Base-by-base conservation (phyloP, 1,140 invertebrate species). In the Amphibalanus amphitrite region DNA sequence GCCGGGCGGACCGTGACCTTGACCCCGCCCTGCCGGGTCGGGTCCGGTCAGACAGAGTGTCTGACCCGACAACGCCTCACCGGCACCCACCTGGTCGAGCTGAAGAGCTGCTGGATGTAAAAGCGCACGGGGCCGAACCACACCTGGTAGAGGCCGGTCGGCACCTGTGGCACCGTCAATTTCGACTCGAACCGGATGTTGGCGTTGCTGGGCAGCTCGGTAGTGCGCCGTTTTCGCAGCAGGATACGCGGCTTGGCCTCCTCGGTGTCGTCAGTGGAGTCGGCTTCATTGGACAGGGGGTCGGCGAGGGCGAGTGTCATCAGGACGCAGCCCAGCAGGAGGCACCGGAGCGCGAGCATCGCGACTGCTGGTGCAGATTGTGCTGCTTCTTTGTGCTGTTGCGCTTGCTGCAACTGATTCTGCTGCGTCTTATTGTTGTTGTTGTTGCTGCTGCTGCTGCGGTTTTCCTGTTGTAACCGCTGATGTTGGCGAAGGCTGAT, bases 141-240 rank as follows among this genome's bases (percentile, higher is more conserved):
- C 3, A 67, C 23, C 65, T 67, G 65, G 28, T 67, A 67, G 28
- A 67, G 26, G 28, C 65, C 65, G 65, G n/a, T 28, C 65, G 65
- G 65, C n/a, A 25, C 3, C 65, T 67, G 65, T 3, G 65, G 65
- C n/a, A 67, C 65, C 10, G 23, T 67, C 65, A 67, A 26, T 17
- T 67, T 67, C 65, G 65, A 67, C 65, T 67, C 26, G 28, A 67
- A 67, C 15, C 65, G n/a, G n/a, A 67, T 67, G 26, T 28, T 67
- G 26, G 65, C n/a, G 8, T 10, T 28, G 65, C 23, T 28, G 10
- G 65, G 65, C 28, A 67, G 65, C 3, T 10, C 28, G 26, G 65
- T 67, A 20, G 47, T 59, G 47, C 47, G 47, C 3, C 47, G 6
- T 20, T 23, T 13, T 13, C 47, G 47, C 47, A 59, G 47, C 47